Percentiles rank a stretch among this genome's conserved stretches.
phyloP scores from a whole-genome alignment of 2,888 invertebrate genomes.

The Heliothis peltigera region DNA sequence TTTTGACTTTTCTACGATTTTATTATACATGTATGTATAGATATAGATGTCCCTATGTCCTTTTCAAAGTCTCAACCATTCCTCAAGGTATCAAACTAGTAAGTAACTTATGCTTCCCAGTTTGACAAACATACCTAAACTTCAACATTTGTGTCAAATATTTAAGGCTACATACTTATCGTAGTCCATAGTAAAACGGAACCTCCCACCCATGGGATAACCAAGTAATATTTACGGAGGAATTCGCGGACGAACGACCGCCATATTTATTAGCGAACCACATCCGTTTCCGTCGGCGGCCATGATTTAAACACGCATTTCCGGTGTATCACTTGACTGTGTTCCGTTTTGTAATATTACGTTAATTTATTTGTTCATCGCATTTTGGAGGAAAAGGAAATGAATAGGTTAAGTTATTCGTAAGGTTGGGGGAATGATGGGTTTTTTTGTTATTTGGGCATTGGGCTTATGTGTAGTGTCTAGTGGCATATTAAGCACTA shows the following conservation, averaged over 20 bases:
- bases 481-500: too few relatives aligned
- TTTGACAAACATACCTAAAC: neutral
- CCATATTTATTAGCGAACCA: constrained; percentile 81
- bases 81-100: too few relatives aligned
- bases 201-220: constrained; percentile 52
- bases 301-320: constrained; percentile 81
- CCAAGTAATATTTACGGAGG: constrained; percentile 66
- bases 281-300: constrained; percentile 70
- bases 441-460: neutral
- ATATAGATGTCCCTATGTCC: too few relatives aligned
- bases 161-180: neutral
- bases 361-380: constrained; percentile 62
- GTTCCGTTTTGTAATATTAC: constrained; percentile 70
- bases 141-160: neutral
- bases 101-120: neutral
- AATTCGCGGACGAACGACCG: constrained; percentile 68
- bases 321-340: constrained; percentile 76
- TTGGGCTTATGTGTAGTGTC: neutral
- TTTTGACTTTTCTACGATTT: too few relatives aligned
- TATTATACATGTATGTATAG: too few relatives aligned
- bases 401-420: constrained; percentile 36
- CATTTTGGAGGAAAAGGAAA: constrained; percentile 38
- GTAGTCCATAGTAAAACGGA: constrained; percentile 18
- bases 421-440: constrained; percentile 5
- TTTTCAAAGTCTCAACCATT: too few relatives aligned